Base-by-base conservation (phyloP, 2,113 vertebrate genomes). In the Todiramphus saurophagus region DNA sequence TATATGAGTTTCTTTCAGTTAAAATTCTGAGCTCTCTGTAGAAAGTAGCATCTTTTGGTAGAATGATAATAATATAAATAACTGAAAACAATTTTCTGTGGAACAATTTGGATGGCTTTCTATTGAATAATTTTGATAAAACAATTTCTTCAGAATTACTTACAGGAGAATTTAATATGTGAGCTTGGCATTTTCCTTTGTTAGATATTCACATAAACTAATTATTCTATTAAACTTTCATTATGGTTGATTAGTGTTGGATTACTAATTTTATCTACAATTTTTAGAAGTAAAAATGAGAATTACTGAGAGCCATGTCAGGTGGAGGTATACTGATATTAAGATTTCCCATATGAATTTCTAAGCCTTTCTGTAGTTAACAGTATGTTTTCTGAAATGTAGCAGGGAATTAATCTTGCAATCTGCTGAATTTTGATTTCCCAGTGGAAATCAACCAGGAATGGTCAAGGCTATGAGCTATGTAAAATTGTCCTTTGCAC, bases 371-470 rank as follows among this genome's bases (percentile, higher is more conserved):
- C 80, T 90, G 39, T 50, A 72, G 68, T 78, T 94, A 89, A 84
- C 64, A 48, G 48, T 39, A 48, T 87, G 64, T 7, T 75, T 89
- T 94, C 72, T 93, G 46, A 94, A 93, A 92, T 10, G 73, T 89
- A 68, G 24, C 56, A 79, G 88, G 83, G 93, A 95, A 94, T 94
- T 95, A 93, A 90, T 86, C 89, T 86, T 81, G 68, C 82, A 67
- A 51, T 77, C 67, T 75, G 72, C 56, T 56, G 90, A 80, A 68
- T 95, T 94, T 89, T 96, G 79, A 96, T 97, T 96, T 94, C 96
- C 96, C 92, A 72, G 35, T 96, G 95, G 96, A 96, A 97, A 97
- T 95, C 88, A 94, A 4, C 24, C 25, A 31, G 77, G 68, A 94
- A 81, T 44, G 77, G 86, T 10, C 51, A 94, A 88, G 60, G 73